These are phyloP conservation scores for Bhutanitis thaidina DNA, from an alignment of 2,888 invertebrate species.

Conservation along the genomic window DNA sequence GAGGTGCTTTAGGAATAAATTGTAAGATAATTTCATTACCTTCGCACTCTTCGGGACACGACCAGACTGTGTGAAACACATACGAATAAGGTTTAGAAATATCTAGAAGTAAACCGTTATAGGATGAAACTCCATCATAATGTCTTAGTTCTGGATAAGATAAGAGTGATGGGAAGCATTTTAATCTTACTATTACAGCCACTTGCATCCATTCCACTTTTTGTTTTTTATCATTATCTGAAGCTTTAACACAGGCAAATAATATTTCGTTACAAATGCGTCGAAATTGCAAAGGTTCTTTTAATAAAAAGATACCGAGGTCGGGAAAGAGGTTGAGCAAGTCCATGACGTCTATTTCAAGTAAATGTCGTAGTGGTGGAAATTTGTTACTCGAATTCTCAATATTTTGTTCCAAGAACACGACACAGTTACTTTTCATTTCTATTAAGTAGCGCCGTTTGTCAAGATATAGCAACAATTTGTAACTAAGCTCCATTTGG, in stretches of 20 bases:
- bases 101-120: slow-evolving; percentile 49
- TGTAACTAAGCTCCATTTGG: slow-evolving; percentile 45
- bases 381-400: slow-evolving; percentile 48
- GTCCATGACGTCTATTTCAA: slow-evolving; percentile 61
- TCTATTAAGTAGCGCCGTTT: slow-evolving; percentile 43
- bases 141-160: slow-evolving; percentile 31
- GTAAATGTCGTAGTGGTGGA: slow-evolving; percentile 51
- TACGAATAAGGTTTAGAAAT: slow-evolving; percentile 52
- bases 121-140: slow-evolving; percentile 45
- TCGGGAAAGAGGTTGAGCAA: slow-evolving; percentile 47
- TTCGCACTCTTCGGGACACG: slow-evolving; percentile 71
- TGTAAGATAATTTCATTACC: slow-evolving; percentile 58
- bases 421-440: slow-evolving; percentile 48
- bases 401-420: slow-evolving; percentile 42
- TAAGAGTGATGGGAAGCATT: slow-evolving; percentile 41
- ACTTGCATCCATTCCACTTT: slow-evolving; percentile 46
- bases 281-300: slow-evolving; percentile 56
- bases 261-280: slow-evolving; percentile 51
- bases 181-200: slow-evolving; percentile 47
- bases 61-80: slow-evolving; percentile 66
- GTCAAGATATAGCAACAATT: slow-evolving; percentile 62
- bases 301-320: slow-evolving; percentile 45
- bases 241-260: slow-evolving; percentile 49
- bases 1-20: slow-evolving; percentile 58
- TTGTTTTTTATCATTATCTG: slow-evolving; percentile 33